phyloP scores from a whole-genome alignment of 1,140 invertebrate genomes.

The Cardiocondyla obscurior region DNA sequence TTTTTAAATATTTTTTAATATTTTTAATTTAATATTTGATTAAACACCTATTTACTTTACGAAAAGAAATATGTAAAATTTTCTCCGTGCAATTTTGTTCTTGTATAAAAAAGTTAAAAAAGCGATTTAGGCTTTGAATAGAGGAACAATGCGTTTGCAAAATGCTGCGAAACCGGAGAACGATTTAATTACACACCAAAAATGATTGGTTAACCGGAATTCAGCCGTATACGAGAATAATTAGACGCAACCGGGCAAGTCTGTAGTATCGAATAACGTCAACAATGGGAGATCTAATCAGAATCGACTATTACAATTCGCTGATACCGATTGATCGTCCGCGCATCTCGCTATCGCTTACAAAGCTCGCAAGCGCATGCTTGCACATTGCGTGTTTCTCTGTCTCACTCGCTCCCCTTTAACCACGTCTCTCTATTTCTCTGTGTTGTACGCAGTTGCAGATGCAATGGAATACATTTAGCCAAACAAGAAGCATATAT shows the following conservation, averaged over 20 bases:
- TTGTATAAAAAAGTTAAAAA: neutral
- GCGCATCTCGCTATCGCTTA: conserved; percentile 68
- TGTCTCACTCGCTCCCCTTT: conserved; percentile 36
- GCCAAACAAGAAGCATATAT: conserved; percentile 57
- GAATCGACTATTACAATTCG: conserved; percentile 72
- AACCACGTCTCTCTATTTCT: conserved; percentile 59
- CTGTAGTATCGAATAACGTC: conserved; percentile 68
- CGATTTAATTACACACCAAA: conserved; percentile 61
- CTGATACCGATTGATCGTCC: conserved; percentile 68
- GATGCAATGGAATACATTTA: conserved; percentile 63
- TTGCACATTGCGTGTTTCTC: conserved; percentile 47
- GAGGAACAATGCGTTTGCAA: neutral
- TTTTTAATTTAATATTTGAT: too few species aligned
- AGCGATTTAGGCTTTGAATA: neutral
- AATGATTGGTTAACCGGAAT: conserved; percentile 54
- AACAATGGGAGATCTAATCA: conserved; percentile 74
- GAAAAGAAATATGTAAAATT: neutral
- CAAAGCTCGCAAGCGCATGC: conserved; percentile 72
- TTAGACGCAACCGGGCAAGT: conserved; percentile 69
- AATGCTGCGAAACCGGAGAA: conserved; percentile 29
- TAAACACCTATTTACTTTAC: neutral
- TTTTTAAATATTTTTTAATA: too few species aligned
- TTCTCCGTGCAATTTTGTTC: neutral
- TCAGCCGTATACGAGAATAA: conserved; percentile 57
- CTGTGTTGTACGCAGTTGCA: conserved; percentile 64